Evolutionary conservation across 2,888 invertebrate genomes (phyloP), one percentile per base, ranked within the genome.

Genomic region (Patella caerulea): DNA sequence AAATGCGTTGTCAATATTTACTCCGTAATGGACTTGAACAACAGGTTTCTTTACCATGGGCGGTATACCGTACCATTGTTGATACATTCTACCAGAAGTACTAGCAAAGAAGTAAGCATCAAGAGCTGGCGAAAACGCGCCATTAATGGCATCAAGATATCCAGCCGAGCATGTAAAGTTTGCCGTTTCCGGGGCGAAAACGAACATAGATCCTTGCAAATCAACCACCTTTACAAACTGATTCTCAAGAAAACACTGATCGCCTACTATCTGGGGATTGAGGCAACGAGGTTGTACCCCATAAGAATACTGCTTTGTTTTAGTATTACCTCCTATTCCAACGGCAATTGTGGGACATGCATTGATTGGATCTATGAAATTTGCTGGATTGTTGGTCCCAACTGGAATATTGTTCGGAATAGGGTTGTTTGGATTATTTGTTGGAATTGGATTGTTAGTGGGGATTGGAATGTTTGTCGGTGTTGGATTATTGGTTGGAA

Each of bases 101-200:
- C 82, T 83, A 7, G 84, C 86, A 65, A 81, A 80, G 71, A 81
- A 85, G 71, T 85, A 83, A 14, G 85, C 86, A 71, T 86, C 86
- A 12, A 82, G 71, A 29, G 82, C 82, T 0, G 84, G 84, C 0
- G 85, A 85, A 72, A 81, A 86, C 0, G 81, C 86, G 0, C 84
- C 86, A 54, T 86, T 86, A 0, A 85, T 76, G 2, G 78, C 74
- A 52, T 86, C 86, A 14, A 78, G 69, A 24, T 81, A 78, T 0
- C 84, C 84, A 12, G 73, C 72, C 1, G 78, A 76, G 59, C 86
- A 86, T 54, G 80, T 65, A 72, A 84, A 85, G 19, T 77, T 78
- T 15, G 77, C 81, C 2, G 81, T 80, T 19, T 81, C 81, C 9
- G 73, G 71, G n/a, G 78, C 76, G 9, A 72, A 75, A 19, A 76